Percentiles rank a stretch among this genome's conserved stretches.
These are phyloP conservation scores for Cryptocephalus moraei DNA, from an alignment of 2,888 invertebrate species.

Conservation along the genomic window DNA sequence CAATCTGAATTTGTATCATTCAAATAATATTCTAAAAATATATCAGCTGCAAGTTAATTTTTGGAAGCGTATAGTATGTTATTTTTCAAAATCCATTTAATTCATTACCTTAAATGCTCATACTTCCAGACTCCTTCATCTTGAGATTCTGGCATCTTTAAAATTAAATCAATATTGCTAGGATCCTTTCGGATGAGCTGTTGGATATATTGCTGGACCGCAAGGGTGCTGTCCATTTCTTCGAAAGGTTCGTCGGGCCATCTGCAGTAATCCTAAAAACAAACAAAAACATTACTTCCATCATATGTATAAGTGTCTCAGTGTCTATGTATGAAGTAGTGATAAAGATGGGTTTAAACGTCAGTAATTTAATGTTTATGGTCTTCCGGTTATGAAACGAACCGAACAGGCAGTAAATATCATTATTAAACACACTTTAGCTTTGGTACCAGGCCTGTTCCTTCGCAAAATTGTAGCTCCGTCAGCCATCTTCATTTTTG, in stretches of 20 bases:
- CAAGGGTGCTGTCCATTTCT: constrained; percentile 98
- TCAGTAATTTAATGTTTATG: too few species aligned
- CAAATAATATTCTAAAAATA: too few species aligned
- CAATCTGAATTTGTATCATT: too few species aligned
- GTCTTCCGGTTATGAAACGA: too few species aligned
- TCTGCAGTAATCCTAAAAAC: constrained; percentile 80
- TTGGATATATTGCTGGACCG: constrained; percentile 98
- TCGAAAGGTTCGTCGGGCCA: constrained; percentile 99
- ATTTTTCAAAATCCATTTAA: neutral
- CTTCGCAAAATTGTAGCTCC: constrained; percentile 71
- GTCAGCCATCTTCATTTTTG: constrained; percentile 75
- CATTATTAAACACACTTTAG: constrained; percentile 50
- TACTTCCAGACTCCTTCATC: constrained; percentile 99
- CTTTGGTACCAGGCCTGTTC: constrained; percentile 86
- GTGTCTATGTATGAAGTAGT: too few species aligned
- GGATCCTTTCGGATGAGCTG: constrained; percentile 92
- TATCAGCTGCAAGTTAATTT: neutral
- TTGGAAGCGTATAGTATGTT: neutral
- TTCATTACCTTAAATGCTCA: constrained; percentile 78
- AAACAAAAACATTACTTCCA: constrained; percentile 1
- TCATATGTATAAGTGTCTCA: too few species aligned
- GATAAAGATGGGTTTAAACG: too few species aligned
- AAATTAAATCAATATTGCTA: constrained; percentile 83
- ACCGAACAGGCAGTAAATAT: too few species aligned
- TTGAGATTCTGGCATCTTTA: constrained; percentile 94